These are phyloP conservation scores for Drosophila sproati DNA, from an alignment of 1,140 invertebrate genomes.

Conservation along the genomic window DNA sequence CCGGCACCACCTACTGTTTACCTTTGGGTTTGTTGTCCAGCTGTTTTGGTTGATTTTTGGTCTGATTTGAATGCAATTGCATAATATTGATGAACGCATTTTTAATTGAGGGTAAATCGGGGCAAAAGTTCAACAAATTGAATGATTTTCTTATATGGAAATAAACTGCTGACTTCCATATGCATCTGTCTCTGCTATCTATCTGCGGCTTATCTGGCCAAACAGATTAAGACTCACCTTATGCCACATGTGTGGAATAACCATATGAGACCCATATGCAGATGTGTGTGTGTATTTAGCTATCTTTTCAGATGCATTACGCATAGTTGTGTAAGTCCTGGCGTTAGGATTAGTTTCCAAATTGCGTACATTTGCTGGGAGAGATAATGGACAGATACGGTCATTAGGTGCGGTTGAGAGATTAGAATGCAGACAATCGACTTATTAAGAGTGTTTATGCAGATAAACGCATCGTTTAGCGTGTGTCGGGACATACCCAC, in stretches of 20 bases:
- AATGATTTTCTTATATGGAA: not conserved
- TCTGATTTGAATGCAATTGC: conserved; percentile 64
- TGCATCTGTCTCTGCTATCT: conserved; percentile 1
- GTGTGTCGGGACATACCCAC: conserved; percentile 82
- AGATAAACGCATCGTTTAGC: conserved; percentile 84
- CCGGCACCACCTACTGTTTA: conserved; percentile 79
- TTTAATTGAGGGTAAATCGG: conserved; percentile 58
- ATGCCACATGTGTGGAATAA: conserved; percentile 56
- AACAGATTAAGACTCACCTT: conserved; percentile 60
- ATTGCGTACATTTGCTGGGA: conserved; percentile 63
- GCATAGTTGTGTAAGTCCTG: conserved; percentile 62
- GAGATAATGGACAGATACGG: conserved; percentile 50
- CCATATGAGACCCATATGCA: conserved; percentile 23
- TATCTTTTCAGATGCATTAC: conserved; percentile 35
- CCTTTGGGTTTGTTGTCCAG: conserved; percentile 44
- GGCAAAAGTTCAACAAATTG: not conserved
- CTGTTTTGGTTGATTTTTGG: conserved; percentile 60
- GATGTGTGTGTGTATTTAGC: conserved; percentile 11
- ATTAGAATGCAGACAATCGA: conserved; percentile 71
- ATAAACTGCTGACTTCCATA: not conserved
- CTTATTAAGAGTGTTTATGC: conserved; percentile 82
- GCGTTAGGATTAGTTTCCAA: conserved; percentile 68
- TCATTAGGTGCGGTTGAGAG: conserved; percentile 58
- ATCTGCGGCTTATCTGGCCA: conserved; percentile 53
- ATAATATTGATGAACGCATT: conserved; percentile 67